phyloP scores from a whole-genome alignment of 1,140 invertebrate genomes.

The Delia radicum region DNA sequence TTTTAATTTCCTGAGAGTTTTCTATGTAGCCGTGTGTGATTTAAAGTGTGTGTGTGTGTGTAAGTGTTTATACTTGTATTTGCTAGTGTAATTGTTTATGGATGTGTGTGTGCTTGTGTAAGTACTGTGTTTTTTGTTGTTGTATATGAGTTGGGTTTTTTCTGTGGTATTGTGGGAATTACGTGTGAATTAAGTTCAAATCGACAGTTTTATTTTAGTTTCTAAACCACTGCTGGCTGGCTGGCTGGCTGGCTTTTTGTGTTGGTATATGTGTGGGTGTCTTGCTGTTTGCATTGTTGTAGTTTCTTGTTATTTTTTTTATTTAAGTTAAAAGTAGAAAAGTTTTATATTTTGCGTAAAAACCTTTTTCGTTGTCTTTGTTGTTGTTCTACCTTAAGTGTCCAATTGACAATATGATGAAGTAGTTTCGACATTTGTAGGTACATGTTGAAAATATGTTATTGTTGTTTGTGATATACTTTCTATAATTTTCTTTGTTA shows the following conservation, averaged over 20 bases:
- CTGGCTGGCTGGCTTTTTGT: background rate
- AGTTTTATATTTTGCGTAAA: background rate
- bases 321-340: background rate
- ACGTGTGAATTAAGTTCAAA: background rate
- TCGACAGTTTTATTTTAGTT: background rate
- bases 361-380: background rate
- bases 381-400: background rate
- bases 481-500: no score
- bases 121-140: background rate
- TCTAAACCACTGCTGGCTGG: background rate
- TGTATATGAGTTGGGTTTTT: no score
- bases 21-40: background rate
- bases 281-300: background rate
- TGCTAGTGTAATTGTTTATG: no score
- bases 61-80: background rate
- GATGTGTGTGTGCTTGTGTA: background rate
- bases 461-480: background rate
- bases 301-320: background rate
- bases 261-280: background rate
- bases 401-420: background rate
- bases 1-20: background rate
- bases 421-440: background rate
- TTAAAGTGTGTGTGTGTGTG: background rate
- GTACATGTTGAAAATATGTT: background rate
- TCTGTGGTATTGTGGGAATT: background rate